Evolutionary conservation across 1,140 invertebrate genomes (phyloP).

Genomic region (Paraescarpia echinospica): DNA sequence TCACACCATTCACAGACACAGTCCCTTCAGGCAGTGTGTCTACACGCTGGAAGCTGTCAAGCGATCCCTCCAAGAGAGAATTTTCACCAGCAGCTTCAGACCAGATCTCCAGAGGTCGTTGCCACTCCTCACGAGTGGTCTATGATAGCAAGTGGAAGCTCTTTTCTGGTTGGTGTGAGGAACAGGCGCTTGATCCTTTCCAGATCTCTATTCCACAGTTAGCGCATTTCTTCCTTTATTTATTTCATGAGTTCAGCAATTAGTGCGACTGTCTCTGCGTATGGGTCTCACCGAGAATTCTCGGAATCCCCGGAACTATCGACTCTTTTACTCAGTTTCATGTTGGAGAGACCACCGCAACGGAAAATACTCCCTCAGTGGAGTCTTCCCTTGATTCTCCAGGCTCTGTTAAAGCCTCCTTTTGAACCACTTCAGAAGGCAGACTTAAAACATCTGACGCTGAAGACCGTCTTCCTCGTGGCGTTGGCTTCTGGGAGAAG

Average conservation of each 20-base stretch:
- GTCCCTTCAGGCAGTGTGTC: too few relatives aligned
- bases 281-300: too few relatives aligned
- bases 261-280: too few relatives aligned
- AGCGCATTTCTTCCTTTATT: not conserved
- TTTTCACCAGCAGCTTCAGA: not conserved
- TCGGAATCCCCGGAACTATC: too few relatives aligned
- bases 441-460: slow-evolving; percentile 19
- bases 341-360: too few relatives aligned
- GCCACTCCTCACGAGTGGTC: too few relatives aligned
- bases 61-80: slow-evolving; percentile 14
- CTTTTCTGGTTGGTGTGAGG: not conserved
- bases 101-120: too few relatives aligned
- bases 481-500: slow-evolving; percentile 16
- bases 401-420: not conserved
- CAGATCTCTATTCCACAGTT: not conserved
- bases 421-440: slow-evolving; percentile 20
- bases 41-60: slow-evolving; percentile 10
- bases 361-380: not conserved
- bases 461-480: slow-evolving; percentile 14
- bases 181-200: not conserved
- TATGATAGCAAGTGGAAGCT: too few relatives aligned
- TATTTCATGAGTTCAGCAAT: not conserved
- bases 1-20: too few relatives aligned
- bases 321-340: too few relatives aligned
- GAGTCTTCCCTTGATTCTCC: not conserved